phyloP scores from a whole-genome alignment of 1,140 invertebrate genomes.

The Idris sp. region DNA sequence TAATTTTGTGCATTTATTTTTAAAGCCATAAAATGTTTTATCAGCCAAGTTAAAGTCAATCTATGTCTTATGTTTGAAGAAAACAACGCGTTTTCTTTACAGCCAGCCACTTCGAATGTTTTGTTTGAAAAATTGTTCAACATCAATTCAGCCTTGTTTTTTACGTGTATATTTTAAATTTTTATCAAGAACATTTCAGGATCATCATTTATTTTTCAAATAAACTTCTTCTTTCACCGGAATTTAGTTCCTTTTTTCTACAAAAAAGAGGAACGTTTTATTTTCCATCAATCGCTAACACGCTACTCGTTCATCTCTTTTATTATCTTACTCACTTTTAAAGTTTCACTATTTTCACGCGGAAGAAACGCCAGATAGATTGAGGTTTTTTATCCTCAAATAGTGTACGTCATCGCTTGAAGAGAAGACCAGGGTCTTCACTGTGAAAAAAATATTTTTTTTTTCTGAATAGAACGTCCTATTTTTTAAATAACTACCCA shows the following conservation, averaged over 20 bases:
- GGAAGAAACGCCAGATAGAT: constrained; percentile 6
- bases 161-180: too few species aligned
- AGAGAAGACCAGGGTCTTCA: constrained; percentile 20
- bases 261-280: constrained; percentile 8
- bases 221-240: too few species aligned
- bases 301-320: constrained; percentile 18
- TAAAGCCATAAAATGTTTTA: not conserved
- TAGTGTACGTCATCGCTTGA: constrained; percentile 17
- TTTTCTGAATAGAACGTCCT: constrained; percentile 4
- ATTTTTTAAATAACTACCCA: too few species aligned
- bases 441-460: constrained; percentile 15
- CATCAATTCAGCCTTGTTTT: too few species aligned
- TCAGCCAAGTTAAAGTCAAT: too few species aligned
- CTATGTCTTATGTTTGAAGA: too few species aligned
- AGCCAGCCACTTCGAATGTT: not conserved
- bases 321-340: constrained; percentile 25
- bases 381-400: constrained; percentile 19
- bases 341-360: constrained; percentile 26
- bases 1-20: constrained; percentile 4
- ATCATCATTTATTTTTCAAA: too few species aligned
- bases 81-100: not conserved
- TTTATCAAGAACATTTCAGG: not conserved
- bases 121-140: too few species aligned
- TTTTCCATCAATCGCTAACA: constrained; percentile 16
- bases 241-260: too few species aligned